Percentiles rank a stretch among this genome's conserved stretches.
Evolutionary conservation across 2,888 invertebrate genomes (phyloP).

Genomic region (Pecten maximus): DNA sequence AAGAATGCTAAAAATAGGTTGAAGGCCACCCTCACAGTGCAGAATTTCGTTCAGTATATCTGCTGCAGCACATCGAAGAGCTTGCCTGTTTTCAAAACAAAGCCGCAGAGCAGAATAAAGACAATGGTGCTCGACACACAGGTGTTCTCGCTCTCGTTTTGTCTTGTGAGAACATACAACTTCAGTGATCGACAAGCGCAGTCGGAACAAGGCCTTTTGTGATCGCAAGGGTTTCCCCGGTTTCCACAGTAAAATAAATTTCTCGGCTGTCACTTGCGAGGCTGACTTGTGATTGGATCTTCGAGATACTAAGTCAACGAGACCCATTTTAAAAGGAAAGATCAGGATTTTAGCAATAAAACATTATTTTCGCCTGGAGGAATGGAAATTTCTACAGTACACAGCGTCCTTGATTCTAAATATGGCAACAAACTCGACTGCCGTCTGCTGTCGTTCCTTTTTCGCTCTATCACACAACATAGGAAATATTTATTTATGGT

Average conservation of each 20-base stretch:
- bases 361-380: neutral
- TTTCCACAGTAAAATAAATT: slow-evolving; percentile 2
- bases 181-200: slow-evolving; percentile 33
- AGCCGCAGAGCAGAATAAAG: slow-evolving; percentile 58
- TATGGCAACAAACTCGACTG: neutral
- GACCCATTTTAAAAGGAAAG: neutral
- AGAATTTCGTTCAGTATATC: slow-evolving; percentile 65
- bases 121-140: slow-evolving; percentile 46
- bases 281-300: slow-evolving; percentile 9
- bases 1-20: slow-evolving; percentile 65
- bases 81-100: slow-evolving; percentile 60
- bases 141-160: slow-evolving; percentile 45
- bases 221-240: neutral
- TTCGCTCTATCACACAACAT: neutral
- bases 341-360: neutral
- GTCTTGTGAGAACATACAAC: slow-evolving; percentile 45
- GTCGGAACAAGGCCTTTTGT: slow-evolving; percentile 6
- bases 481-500: neutral
- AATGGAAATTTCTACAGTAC: neutral
- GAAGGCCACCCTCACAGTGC: slow-evolving; percentile 61
- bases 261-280: neutral
- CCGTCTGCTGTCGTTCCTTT: neutral
- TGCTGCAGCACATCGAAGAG: slow-evolving; percentile 58
- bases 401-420: neutral
- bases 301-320: neutral